A percentile compares a stretch with the other conserved stretches of the same genome.
phyloP scores from a whole-genome alignment of 1,140 invertebrate species.

The Neodiprion lecontei region DNA sequence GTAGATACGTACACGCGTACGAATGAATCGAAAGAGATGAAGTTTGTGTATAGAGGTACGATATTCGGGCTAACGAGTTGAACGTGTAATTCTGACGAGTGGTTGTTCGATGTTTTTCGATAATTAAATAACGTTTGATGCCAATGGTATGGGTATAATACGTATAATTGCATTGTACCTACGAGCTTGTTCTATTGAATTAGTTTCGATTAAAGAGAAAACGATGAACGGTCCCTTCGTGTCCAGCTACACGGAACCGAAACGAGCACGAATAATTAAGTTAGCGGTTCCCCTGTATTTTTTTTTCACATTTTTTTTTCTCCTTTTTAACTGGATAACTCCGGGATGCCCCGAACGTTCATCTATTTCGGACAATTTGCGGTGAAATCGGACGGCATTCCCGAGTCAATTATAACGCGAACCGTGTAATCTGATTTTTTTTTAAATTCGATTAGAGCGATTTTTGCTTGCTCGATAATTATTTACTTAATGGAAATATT shows the following conservation, averaged over 20 bases:
- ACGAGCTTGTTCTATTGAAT: slow-evolving; percentile 1
- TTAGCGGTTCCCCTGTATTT: slow-evolving; percentile 29
- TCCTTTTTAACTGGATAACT: slow-evolving; percentile 19
- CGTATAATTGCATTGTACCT: background rate
- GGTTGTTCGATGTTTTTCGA: background rate
- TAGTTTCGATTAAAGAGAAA: slow-evolving; percentile 8
- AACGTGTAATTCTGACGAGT: background rate
- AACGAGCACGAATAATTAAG: slow-evolving; percentile 45
- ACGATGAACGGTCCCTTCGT: background rate
- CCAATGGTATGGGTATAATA: background rate
- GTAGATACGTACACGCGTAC: too few species aligned
- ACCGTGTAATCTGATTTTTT: too few species aligned
- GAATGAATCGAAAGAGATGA: too few species aligned
- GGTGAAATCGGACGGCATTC: slow-evolving; percentile 50
- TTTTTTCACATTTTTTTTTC: slow-evolving; percentile 2
- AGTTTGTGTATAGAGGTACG: too few species aligned
- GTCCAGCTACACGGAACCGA: slow-evolving; percentile 36
- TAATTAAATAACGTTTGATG: background rate
- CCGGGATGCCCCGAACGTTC: slow-evolving; percentile 16
- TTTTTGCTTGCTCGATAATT: slow-evolving; percentile 39
- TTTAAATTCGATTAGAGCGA: slow-evolving; percentile 38
- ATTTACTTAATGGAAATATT: too few species aligned
- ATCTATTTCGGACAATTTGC: slow-evolving; percentile 54
- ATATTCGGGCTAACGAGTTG: background rate
- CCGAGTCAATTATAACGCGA: slow-evolving; percentile 51